Percentiles rank a stretch among this genome's conserved stretches.
These are phyloP conservation scores for Premnoplex brunnescens DNA, from an alignment of 2,797 vertebrate species.

Conservation along the genomic window DNA sequence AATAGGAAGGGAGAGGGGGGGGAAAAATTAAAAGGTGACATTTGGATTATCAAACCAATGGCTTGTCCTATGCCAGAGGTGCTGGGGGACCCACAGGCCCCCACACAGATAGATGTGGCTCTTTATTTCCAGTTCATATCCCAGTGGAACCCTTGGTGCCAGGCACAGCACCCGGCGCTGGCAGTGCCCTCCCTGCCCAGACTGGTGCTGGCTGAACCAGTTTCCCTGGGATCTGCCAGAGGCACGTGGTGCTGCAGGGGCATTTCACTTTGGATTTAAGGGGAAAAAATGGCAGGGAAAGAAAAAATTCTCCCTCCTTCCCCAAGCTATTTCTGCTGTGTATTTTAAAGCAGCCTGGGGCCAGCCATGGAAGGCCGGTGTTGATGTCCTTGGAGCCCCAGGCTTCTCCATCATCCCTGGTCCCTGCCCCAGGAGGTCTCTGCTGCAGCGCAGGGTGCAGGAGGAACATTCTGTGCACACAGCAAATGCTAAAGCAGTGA, in stretches of 20 bases:
- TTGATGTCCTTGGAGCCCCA: neutral
- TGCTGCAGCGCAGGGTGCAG: neutral
- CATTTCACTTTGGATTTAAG: neutral
- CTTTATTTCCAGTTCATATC: neutral
- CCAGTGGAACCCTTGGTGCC: neutral
- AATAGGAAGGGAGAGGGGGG: neutral
- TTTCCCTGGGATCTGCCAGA: accelerated
- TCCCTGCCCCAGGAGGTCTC: neutral
- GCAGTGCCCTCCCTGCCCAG: neutral
- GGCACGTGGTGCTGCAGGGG: neutral
- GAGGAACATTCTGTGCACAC: accelerated
- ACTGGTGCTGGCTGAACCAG: neutral
- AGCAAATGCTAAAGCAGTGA: neutral
- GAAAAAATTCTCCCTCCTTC: neutral
- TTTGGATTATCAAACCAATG: neutral
- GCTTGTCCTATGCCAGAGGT: neutral
- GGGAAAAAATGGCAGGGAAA: neutral
- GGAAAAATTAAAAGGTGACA: neutral
- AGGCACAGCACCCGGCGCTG: neutral
- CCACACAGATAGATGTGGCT: accelerated
- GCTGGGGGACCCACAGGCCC: neutral
- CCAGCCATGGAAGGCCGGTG: neutral
- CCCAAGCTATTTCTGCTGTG: neutral
- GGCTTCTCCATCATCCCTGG: neutral
- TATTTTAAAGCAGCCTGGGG: neutral